Conservation (phyloP, 2,113 vertebrate genomes). For the human region GRCh38 chr9:107864001-107864500, state of each 20-base stretch:
- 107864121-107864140: neutral
- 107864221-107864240: neutral
- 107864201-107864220: neutral
- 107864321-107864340: neutral
- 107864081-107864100: neutral
- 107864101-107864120: neutral
- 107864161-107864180: neutral
- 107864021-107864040: neutral
- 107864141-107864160: neutral
- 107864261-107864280: neutral
- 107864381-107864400: neutral
- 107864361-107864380: neutral
- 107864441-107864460: neutral
- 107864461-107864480: neutral
- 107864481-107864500: neutral
- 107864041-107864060: slow-evolving; percentile 1
- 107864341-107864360: neutral
- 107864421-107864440: neutral
- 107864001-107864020: neutral
- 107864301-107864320: neutral
- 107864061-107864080: neutral
- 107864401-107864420: neutral
- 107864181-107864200: neutral
- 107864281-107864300: neutral
- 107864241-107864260: neutral